Evolutionary conservation across 2,113 vertebrate genomes (phyloP), one percentile per base, ranked within the genome.

Genomic region (Picathartes gymnocephalus): DNA sequence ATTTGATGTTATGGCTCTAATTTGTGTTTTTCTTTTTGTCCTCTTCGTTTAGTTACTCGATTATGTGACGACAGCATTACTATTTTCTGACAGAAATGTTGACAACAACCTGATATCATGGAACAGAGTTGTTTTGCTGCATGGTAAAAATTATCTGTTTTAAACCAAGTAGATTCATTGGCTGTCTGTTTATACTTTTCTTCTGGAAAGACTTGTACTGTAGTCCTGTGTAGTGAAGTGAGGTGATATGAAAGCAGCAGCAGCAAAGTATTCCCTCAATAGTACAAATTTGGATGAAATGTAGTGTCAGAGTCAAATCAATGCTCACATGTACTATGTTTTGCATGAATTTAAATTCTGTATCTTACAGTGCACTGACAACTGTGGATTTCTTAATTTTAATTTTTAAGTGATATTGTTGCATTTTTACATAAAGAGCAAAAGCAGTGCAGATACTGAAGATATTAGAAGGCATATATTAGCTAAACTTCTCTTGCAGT

Each of bases 51-150:
- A 99, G 99, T 98, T 99, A 82, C 98, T 99, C 37, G 98, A 99
- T 97, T 99, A 99, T 4, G 98, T 99, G 96, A 98, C 97, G 8
- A 99, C 99, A 30, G 98, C 99, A 2, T 97, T 99, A 71, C 98
- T 99, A 53, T 99, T 99, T 97, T 99, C 99, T 5, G 99, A 99
- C 97, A 99, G 96, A 98, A 99, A 98, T 2, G 99, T 99, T 17
- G 96, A 99, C 97, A 99, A 98, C 97, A 99, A 99, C 95, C 95
- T 99, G 85, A 98, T 99, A 90, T 97, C 99, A 0, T 99, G 99
- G 99, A 99, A 99, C 98, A 98, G 99, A 35, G 99, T 99, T 56
- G 99, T 99, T 71, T 96, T 99, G 84, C 98, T 99, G 58, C 99
- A 99, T 6, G 99, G 99, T 99, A 97, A 98, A 79, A 70, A 60